A percentile compares a stretch with the other conserved stretches of the same genome.
Conservation (phyloP, 2,797 vertebrate genomes). For the Mormyrops attenuatus region DNA sequence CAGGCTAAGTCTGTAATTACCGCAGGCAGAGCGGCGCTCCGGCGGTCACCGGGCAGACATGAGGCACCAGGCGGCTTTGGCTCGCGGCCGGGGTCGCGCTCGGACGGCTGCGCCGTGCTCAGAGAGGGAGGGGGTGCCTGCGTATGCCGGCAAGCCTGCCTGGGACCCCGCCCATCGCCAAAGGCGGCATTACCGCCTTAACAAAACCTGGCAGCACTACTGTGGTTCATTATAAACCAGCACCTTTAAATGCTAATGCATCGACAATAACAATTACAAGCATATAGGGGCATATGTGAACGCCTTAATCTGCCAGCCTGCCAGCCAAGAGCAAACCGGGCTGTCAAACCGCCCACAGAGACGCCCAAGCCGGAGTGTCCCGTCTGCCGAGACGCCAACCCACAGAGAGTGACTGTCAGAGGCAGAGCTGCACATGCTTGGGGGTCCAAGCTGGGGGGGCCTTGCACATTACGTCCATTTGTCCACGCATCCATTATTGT, state of each 20-base stretch:
- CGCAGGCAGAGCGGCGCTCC: not conserved
- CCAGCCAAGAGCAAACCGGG: not conserved
- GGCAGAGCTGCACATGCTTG: not conserved
- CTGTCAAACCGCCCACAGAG: not conserved
- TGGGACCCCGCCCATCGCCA: not conserved
- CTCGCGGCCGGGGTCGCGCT: not conserved
- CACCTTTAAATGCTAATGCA: not conserved
- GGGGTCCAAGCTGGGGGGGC: not conserved
- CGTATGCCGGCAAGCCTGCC: not conserved
- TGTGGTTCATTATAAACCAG: not conserved
- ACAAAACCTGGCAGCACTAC: not conserved
- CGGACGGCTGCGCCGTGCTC: not conserved
- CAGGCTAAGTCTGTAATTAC: slow-evolving; percentile 2
- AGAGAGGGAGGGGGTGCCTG: not conserved
- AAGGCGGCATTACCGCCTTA: not conserved
- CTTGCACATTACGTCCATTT: not conserved
- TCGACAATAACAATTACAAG: not conserved
- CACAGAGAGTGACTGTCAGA: not conserved
- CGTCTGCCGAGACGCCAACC: not conserved
- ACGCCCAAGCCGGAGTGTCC: not conserved
- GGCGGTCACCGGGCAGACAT: not conserved
- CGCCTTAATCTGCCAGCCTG: not conserved
- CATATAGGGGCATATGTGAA: not conserved
- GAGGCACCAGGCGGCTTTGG: not conserved
- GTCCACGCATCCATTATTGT: too few species aligned